These are phyloP conservation scores for Monoplex corrugatus DNA, from an alignment of 2,888 invertebrate species.

Conservation along the genomic window DNA sequence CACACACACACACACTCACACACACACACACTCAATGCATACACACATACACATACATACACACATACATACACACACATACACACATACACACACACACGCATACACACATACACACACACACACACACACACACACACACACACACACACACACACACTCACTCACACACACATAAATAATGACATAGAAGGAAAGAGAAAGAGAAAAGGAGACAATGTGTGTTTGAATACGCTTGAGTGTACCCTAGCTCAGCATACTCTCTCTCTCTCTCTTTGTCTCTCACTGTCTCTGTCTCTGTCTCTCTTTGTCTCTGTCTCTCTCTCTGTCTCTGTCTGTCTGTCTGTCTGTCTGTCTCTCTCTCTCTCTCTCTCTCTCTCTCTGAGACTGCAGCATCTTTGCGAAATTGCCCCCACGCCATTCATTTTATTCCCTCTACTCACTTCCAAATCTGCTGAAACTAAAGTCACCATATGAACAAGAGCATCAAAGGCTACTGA, in stretches of 20 bases:
- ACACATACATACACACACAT: not conserved
- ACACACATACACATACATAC: not conserved
- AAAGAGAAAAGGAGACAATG: too few species aligned
- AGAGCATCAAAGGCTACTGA: too few species aligned
- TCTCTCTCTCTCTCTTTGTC: not conserved
- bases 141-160: constrained; percentile 28
- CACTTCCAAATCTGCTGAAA: too few species aligned
- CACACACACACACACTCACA: not conserved
- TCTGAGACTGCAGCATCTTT: not conserved
- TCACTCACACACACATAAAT: not conserved
- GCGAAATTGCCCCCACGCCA: not conserved
- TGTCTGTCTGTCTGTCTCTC: constrained; percentile 4
- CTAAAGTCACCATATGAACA: too few species aligned
- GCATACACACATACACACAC: constrained; percentile 17
- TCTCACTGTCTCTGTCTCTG: not conserved
- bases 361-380: constrained; percentile 33
- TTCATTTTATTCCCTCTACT: not conserved
- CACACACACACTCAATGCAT: not conserved
- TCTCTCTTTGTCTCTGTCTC: not conserved
- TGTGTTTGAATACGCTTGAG: too few species aligned
- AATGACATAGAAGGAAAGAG: not conserved
- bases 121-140: constrained; percentile 28
- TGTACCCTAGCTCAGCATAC: too few species aligned
- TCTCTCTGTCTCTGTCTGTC: constrained; percentile 13
- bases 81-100: not conserved